Evolutionary conservation across 2,113 vertebrate species (phyloP).

Genomic region (Oryzias celebensis): DNA sequence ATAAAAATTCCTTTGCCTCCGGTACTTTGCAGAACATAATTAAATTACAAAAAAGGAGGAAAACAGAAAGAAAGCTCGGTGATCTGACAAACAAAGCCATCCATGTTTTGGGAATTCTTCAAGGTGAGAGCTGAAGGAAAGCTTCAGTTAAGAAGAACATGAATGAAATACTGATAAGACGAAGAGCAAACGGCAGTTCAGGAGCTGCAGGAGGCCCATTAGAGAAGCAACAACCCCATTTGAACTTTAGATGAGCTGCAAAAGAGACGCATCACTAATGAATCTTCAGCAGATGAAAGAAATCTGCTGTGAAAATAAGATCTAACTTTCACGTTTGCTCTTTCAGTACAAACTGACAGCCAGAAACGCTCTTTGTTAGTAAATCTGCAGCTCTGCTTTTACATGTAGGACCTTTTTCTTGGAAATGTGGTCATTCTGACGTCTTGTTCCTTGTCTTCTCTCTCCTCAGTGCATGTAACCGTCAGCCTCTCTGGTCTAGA

Average conservation of each 20-base stretch:
- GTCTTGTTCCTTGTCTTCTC: too few species aligned
- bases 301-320: neutral
- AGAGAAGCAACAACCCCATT: slow-evolving; percentile 21
- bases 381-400: too few species aligned
- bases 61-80: slow-evolving; percentile 22
- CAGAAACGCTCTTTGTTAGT: too few species aligned
- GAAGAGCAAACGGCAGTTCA: slow-evolving; percentile 22
- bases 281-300: neutral
- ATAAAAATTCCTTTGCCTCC: slow-evolving; percentile 52
- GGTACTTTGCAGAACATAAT: slow-evolving; percentile 53
- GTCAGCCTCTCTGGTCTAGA: too few species aligned
- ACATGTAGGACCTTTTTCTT: too few species aligned
- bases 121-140: slow-evolving; percentile 36
- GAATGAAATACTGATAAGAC: slow-evolving; percentile 22
- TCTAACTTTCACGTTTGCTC: too few species aligned
- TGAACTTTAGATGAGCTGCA: slow-evolving; percentile 23
- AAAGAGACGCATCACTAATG: neutral
- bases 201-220: slow-evolving; percentile 43
- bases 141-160: slow-evolving; percentile 38
- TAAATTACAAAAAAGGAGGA: slow-evolving; percentile 43
- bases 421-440: too few species aligned
- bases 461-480: too few species aligned
- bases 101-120: slow-evolving; percentile 48
- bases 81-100: slow-evolving; percentile 42
- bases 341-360: too few species aligned